These are phyloP conservation scores for Drosophila merina DNA, from an alignment of 2,888 invertebrate species.

Conservation along the genomic window DNA sequence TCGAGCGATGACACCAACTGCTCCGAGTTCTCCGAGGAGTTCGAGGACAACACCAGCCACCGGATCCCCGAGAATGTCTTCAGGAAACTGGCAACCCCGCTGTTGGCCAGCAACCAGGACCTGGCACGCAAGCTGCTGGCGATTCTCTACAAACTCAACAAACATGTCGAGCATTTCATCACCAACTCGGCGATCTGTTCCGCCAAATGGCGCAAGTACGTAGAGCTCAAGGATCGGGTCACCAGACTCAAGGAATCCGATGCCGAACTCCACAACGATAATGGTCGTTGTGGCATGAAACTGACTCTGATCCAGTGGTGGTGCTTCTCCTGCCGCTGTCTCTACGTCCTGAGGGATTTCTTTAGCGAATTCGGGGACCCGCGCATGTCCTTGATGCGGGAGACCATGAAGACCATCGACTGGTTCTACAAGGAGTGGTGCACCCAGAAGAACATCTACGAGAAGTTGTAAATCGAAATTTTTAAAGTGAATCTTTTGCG, in stretches of 20 bases:
- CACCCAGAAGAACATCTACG: background rate
- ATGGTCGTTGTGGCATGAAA: background rate
- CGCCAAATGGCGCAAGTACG: background rate
- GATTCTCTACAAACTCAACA: background rate
- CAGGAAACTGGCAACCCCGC: background rate
- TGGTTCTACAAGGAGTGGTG: slow-evolving; percentile 10
- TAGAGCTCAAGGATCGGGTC: background rate
- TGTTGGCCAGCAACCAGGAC: background rate
- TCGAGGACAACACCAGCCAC: background rate
- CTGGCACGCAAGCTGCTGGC: background rate
- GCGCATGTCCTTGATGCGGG: background rate
- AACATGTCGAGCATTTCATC: background rate
- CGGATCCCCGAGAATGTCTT: background rate
- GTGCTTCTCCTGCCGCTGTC: background rate
- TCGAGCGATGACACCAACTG: background rate
- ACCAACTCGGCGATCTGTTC: background rate
- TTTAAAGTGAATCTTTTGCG: background rate
- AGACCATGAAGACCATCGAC: slow-evolving; percentile 7
- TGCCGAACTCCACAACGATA: background rate
- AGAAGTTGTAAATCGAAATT: background rate
- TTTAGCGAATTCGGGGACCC: slow-evolving; percentile 4
- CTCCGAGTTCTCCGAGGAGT: background rate
- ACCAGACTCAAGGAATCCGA: background rate
- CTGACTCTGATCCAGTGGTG: background rate
- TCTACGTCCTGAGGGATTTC: slow-evolving; percentile 1